Evolutionary conservation across 2,113 vertebrate species (phyloP).

Genomic region (Pipa parva): DNA sequence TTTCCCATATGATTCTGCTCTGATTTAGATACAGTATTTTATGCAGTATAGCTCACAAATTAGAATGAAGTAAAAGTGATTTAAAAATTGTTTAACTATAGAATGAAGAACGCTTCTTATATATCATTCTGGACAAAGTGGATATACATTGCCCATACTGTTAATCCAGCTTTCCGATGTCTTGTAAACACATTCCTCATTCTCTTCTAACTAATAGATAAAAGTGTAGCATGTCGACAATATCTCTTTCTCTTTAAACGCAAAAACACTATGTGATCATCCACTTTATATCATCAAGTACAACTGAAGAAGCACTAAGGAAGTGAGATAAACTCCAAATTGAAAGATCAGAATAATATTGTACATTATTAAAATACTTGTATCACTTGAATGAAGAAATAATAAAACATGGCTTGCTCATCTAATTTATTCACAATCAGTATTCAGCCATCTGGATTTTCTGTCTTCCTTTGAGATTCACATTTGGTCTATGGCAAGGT

Average conservation of each 20-base stretch:
- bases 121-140: background rate
- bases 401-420: slow-evolving; percentile 41
- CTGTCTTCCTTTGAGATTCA: slow-evolving; percentile 43
- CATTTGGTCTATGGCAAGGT: slow-evolving; percentile 44
- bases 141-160: background rate
- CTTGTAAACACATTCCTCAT: background rate
- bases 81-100: no score
- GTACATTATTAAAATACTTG: slow-evolving; percentile 43
- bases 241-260: background rate
- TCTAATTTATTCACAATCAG: slow-evolving; percentile 44
- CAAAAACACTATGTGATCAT: background rate
- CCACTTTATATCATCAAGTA: background rate
- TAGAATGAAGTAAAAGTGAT: no score
- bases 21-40: no score
- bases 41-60: no score
- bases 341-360: slow-evolving; percentile 43
- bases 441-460: slow-evolving; percentile 41
- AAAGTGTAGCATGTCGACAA: background rate
- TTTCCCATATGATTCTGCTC: no score
- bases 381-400: slow-evolving; percentile 42
- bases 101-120: no score
- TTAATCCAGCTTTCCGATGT: background rate
- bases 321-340: slow-evolving; percentile 38
- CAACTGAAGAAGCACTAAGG: slow-evolving; percentile 30
- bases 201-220: background rate